Evolutionary conservation across 2,888 invertebrate genomes (phyloP).

Genomic region (Tenthredo distinguenda): DNA sequence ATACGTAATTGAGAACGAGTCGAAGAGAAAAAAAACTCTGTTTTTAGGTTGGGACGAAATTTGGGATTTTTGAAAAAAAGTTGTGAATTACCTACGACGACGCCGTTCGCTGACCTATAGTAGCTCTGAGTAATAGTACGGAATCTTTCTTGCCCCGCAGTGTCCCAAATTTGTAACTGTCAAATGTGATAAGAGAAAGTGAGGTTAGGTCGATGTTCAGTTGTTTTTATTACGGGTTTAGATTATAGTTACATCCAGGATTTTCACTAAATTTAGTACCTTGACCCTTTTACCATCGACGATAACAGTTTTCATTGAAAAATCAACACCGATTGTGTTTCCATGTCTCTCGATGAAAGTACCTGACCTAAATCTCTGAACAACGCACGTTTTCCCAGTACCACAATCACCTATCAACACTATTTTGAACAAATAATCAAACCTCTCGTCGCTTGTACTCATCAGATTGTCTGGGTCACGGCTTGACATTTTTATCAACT

Average conservation of each 20-base stretch:
- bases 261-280: slow-evolving; percentile 79
- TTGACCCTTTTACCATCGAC: slow-evolving; percentile 97
- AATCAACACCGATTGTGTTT: slow-evolving; percentile 98
- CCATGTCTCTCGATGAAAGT: slow-evolving; percentile 97
- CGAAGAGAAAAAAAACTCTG: slow-evolving; percentile 48
- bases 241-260: background rate
- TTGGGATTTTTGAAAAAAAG: background rate
- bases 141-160: slow-evolving; percentile 97
- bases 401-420: slow-evolving; percentile 96
- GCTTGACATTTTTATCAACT: slow-evolving; percentile 82
- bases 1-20: no score
- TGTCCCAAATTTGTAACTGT: slow-evolving; percentile 97
- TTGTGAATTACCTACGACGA: slow-evolving; percentile 87
- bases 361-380: slow-evolving; percentile 97
- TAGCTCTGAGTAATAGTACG: slow-evolving; percentile 98
- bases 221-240: background rate
- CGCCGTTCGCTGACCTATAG: slow-evolving; percentile 97
- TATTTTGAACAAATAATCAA: slow-evolving; percentile 97
- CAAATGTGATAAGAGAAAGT: slow-evolving; percentile 63
- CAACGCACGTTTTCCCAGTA: slow-evolving; percentile 96
- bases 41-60: slow-evolving; percentile 49
- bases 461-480: slow-evolving; percentile 89
- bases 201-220: slow-evolving; percentile 29
- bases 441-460: slow-evolving; percentile 87
- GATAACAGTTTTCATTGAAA: slow-evolving; percentile 98